A percentile compares a stretch with the other conserved stretches of the same genome.
These are phyloP conservation scores for Litocranius walleri DNA, from an alignment of 2,113 vertebrate genomes.

Conservation along the genomic window DNA sequence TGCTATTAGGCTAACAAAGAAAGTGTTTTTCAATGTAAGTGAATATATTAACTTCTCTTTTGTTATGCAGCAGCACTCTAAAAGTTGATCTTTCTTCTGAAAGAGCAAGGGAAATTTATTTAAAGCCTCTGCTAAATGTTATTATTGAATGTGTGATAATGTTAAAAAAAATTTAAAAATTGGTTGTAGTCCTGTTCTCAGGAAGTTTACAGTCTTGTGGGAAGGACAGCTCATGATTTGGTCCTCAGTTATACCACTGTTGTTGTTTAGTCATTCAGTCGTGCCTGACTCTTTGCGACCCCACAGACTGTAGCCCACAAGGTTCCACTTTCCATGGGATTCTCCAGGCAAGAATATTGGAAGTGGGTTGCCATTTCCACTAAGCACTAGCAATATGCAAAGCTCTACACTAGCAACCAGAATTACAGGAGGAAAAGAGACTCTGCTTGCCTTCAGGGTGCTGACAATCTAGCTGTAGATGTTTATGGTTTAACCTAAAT, in stretches of 20 bases:
- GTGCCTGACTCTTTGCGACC: neutral
- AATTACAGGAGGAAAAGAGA: neutral
- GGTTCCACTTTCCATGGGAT: neutral
- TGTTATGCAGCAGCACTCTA: neutral
- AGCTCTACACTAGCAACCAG: neutral
- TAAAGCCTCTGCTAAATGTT: neutral
- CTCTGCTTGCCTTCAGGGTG: neutral
- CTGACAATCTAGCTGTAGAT: neutral
- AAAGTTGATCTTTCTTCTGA: neutral
- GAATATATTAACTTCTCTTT: neutral
- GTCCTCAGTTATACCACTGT: neutral
- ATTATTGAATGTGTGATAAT: neutral
- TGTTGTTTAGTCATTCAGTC: neutral
- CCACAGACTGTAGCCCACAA: accelerated
- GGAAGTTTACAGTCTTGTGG: neutral
- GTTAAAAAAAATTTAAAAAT: neutral
- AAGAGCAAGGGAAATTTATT: neutral
- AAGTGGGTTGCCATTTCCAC: neutral
- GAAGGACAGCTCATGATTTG: neutral
- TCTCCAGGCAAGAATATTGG: neutral
- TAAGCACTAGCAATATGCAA: neutral
- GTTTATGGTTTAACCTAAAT: neutral
- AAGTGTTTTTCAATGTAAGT: neutral
- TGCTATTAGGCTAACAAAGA: neutral
- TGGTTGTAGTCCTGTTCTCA: neutral